These are phyloP conservation scores for Tenodera sinensis DNA, from an alignment of 2,888 invertebrate genomes.

Conservation along the genomic window DNA sequence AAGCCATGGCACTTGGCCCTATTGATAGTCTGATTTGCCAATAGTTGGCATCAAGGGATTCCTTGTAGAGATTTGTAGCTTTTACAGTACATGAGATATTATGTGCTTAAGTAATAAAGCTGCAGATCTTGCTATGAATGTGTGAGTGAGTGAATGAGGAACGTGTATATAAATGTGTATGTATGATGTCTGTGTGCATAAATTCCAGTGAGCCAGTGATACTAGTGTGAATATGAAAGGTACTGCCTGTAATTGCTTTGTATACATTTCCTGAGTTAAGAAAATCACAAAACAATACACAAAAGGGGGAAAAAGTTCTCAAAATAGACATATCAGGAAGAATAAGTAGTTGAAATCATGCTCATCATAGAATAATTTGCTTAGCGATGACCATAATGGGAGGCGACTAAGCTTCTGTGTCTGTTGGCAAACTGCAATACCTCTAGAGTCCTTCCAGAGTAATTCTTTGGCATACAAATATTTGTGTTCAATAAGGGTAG, in stretches of 20 bases:
- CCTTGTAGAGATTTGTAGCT: background rate
- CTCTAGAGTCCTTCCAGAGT: background rate
- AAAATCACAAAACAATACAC: background rate
- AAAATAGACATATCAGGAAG: slow-evolving; percentile 8
- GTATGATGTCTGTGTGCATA: background rate
- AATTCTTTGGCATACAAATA: background rate
- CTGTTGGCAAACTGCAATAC: background rate
- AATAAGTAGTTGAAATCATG: background rate
- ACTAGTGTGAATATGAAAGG: background rate
- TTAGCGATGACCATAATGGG: background rate
- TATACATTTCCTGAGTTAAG: background rate
- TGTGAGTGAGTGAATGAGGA: background rate
- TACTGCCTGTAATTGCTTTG: slow-evolving; percentile 10
- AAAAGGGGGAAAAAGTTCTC: background rate
- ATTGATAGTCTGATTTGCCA: background rate
- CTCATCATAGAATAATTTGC: background rate
- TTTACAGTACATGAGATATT: background rate
- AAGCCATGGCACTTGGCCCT: background rate
- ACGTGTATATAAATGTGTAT: background rate
- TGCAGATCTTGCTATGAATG: background rate
- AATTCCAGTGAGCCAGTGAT: background rate
- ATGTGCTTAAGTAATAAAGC: background rate
- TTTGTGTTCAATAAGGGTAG: background rate
- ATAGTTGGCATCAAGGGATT: background rate
- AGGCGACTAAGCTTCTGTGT: background rate